Base-by-base conservation (phyloP, 2,113 vertebrate species). In the Thomomys bottae region DNA sequence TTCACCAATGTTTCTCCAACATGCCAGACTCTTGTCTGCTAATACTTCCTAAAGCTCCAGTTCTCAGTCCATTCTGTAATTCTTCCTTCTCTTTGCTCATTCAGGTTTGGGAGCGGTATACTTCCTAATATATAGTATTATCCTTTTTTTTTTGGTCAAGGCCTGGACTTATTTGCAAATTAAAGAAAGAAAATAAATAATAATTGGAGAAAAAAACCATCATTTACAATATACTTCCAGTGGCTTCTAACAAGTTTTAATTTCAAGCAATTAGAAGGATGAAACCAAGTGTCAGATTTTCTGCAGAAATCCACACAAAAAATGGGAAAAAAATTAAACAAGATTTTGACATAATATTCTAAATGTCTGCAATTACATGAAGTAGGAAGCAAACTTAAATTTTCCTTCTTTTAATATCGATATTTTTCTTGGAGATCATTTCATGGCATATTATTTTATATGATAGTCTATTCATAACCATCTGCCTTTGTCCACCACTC, bases 141-240 rank as follows among this genome's bases (percentile, higher is more conserved):
- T 40, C 2, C 76, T 45, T 84, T 93, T 93, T 45, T 84, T 93
- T 93, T 49, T 36, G 61, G 23, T 68, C n/a, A 66, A n/a, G 34
- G 14, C 15, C 30, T 40, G 7, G 20, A 89, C 8, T 70, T 24
- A 88, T 15, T 63, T 17, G 17, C 24, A 71, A n/a, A 49, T 72
- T n/a, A 85, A 82, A 85, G 10, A 90, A 85, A 57, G 38, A 80
- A 91, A 92, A 76, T 59, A 64, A 75, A 57, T 40, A 79, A 79
- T 54, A 84, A 24, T 4, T 21, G 66, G 8, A 80, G 28, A 4
- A 78, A 4, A 49, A 89, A 79, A 21, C 49, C 21, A 76, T 0
- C 5, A n/a, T 87, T 79, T 34, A 63, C 2, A 81, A 81, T 81
- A 42, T 5, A 71, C 10, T 90, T 68, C 71, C 70, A 79, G 8